A percentile compares a stretch with the other conserved stretches of the same genome.
Conservation (phyloP, 2,797 vertebrate species). For the Erithacus rubecula region DNA sequence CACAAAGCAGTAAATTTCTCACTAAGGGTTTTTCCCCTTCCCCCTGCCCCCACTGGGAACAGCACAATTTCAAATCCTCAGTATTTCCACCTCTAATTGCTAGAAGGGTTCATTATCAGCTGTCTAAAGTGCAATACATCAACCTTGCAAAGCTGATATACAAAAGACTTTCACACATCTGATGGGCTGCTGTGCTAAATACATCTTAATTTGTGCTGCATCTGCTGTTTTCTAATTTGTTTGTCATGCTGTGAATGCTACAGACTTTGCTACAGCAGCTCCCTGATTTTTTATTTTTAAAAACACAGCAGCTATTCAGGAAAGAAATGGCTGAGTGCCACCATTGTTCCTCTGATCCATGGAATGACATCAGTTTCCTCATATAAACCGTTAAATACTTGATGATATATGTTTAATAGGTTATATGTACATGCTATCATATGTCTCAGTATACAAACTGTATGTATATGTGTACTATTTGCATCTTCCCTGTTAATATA, state of each 20-base stretch:
- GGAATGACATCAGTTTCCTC: constrained; percentile 30
- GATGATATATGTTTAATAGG: background rate
- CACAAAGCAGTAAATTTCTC: constrained; percentile 50
- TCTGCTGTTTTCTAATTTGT: constrained; percentile 84
- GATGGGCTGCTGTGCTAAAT: constrained; percentile 83
- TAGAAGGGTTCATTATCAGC: constrained; percentile 78
- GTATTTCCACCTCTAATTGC: constrained; percentile 79
- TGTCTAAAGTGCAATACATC: constrained; percentile 78
- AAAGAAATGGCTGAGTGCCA: constrained; percentile 71
- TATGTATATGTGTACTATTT: background rate
- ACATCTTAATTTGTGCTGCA: constrained; percentile 86
- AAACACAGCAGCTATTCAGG: constrained; percentile 68
- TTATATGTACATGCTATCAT: background rate
- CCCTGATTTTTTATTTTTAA: constrained; percentile 65
- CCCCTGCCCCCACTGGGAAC: constrained; percentile 51
- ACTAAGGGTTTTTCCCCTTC: constrained; percentile 5
- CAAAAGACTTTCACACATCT: constrained; percentile 81
- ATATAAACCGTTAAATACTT: background rate
- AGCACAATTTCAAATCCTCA: constrained; percentile 72
- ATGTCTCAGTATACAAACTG: background rate
- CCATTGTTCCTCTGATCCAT: constrained; percentile 68
- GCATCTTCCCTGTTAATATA: background rate
- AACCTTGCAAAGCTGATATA: constrained; percentile 78
- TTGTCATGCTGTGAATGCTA: constrained; percentile 79
- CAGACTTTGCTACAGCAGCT: constrained; percentile 74